Base-by-base conservation (phyloP, 2,888 invertebrate genomes). In the Nesidiocoris tenuis region DNA sequence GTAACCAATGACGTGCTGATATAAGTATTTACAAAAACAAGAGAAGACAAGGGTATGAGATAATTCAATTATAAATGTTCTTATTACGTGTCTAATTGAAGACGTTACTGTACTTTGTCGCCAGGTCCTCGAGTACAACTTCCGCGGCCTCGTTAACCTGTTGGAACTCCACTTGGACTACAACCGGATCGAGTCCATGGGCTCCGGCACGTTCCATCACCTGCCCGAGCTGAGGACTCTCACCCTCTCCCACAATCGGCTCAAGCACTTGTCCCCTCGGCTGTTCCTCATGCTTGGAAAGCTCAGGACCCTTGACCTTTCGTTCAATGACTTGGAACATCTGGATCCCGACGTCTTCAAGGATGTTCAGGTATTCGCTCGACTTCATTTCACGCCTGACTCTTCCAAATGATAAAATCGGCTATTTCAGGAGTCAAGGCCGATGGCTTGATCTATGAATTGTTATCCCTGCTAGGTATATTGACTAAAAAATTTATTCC, bases 331-430 rank as follows among this genome's bases (percentile, higher is more conserved):
- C 64, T 84, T 93, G 67, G 85, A 86, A 68, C 91, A 92, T 82
- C 86, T 94, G 77, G 89, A 89, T 81, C 91, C 92, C 9, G 93
- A 93, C 84, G 90, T 91, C 65, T 91, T 92, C 84, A 91, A 90
- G 82, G 92, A 92, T 84, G 85, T 88, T 80, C 85, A 86, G 84
- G 88, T 88, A 83, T 85, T 54, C n/a, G n/a, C n/a, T n/a, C n/a
- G n/a, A n/a, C n/a, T n/a, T n/a, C n/a, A n/a, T n/a, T n/a, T n/a
- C n/a, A n/a, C n/a, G n/a, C n/a, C n/a, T n/a, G n/a, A n/a, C n/a
- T n/a, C n/a, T n/a, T n/a, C n/a, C n/a, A n/a, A n/a, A n/a, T n/a
- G n/a, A n/a, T n/a, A n/a, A n/a, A n/a, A n/a, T n/a, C n/a, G n/a
- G n/a, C n/a, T n/a, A n/a, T n/a, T n/a, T n/a, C n/a, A n/a, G n/a